These are phyloP conservation scores for Drosophila seguyi DNA, from an alignment of 1,140 invertebrate genomes.

Conservation along the genomic window DNA sequence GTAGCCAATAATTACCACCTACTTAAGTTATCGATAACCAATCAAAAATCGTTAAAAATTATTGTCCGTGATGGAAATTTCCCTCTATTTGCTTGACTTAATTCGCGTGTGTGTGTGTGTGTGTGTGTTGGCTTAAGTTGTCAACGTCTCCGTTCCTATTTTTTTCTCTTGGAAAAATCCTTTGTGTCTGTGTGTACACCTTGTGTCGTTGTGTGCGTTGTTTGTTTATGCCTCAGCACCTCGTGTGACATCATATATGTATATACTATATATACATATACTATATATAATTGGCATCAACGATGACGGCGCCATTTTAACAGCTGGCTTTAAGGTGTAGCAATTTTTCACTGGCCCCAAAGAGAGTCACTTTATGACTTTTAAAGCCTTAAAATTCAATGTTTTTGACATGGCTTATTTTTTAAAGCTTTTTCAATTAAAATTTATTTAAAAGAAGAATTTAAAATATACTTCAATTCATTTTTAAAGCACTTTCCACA, in stretches of 20 bases:
- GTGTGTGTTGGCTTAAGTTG: constrained; percentile 10
- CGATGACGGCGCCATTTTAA: constrained; percentile 33
- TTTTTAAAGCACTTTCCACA: background rate
- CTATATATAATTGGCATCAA: constrained; percentile 50
- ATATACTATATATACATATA: background rate
- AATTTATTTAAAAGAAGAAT: background rate
- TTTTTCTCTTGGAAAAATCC: constrained; percentile 36
- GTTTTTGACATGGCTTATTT: background rate
- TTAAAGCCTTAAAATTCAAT: constrained; percentile 10
- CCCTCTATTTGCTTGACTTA: background rate
- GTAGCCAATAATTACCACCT: background rate
- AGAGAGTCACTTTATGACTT: background rate
- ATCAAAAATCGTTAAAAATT: constrained; percentile 1
- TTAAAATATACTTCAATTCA: background rate
- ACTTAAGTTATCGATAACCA: background rate
- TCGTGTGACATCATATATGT: constrained; percentile 58
- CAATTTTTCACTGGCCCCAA: background rate
- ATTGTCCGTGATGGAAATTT: constrained; percentile 1
- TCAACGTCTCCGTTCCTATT: constrained; percentile 10
- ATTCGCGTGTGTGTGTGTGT: background rate
- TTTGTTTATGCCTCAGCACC: constrained; percentile 54
- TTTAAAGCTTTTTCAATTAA: no score
- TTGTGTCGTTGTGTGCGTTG: constrained; percentile 37
- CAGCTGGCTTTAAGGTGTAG: constrained; percentile 22
- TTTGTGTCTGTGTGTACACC: constrained; percentile 42